A percentile compares a stretch with the other conserved stretches of the same genome.
Evolutionary conservation across 37 sponge, comb jelly and placozoan genomes (phyloP).

Genomic region (Petrosia ficiformis): DNA sequence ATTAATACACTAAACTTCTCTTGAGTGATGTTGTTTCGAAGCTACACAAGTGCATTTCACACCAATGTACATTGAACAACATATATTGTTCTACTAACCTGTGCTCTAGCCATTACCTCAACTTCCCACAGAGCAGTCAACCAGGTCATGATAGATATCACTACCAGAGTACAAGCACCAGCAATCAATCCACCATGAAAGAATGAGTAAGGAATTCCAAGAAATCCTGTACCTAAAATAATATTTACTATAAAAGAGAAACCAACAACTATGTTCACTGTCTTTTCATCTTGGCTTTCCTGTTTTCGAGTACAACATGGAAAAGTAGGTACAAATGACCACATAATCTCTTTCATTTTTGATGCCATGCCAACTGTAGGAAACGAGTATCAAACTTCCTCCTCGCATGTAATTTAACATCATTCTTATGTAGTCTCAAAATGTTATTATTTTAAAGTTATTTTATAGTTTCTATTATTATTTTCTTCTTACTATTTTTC

Average conservation of each 20-base stretch:
- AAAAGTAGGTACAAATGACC: too few species aligned
- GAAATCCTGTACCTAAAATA: slow-evolving; percentile 76
- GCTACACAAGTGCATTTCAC: neutral
- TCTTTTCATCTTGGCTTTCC: slow-evolving; percentile 9
- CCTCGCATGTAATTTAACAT: too few species aligned
- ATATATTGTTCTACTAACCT: slow-evolving; percentile 34
- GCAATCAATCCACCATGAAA: slow-evolving; percentile 61
- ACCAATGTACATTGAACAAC: neutral
- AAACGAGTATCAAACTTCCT: too few species aligned
- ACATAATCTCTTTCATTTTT: too few species aligned
- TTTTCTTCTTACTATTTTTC: too few species aligned
- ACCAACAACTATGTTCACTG: slow-evolving; percentile 52
- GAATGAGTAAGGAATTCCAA: slow-evolving; percentile 72
- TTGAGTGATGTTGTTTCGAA: too few species aligned
- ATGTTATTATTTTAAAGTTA: too few species aligned
- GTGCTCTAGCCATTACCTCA: slow-evolving; percentile 81
- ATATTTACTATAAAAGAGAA: slow-evolving; percentile 77
- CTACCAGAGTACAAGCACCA: slow-evolving; percentile 45
- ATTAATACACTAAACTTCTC: too few species aligned
- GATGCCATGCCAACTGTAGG: too few species aligned
- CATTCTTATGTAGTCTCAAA: too few species aligned
- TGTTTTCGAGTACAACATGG: too few species aligned
- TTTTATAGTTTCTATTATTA: too few species aligned
- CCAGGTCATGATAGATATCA: slow-evolving; percentile 47
- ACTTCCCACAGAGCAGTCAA: slow-evolving; percentile 52